A percentile compares a stretch with the other conserved stretches of the same genome.
These are phyloP conservation scores for Saxidomus purpurata DNA, from an alignment of 1,140 invertebrate genomes.

Conservation along the genomic window DNA sequence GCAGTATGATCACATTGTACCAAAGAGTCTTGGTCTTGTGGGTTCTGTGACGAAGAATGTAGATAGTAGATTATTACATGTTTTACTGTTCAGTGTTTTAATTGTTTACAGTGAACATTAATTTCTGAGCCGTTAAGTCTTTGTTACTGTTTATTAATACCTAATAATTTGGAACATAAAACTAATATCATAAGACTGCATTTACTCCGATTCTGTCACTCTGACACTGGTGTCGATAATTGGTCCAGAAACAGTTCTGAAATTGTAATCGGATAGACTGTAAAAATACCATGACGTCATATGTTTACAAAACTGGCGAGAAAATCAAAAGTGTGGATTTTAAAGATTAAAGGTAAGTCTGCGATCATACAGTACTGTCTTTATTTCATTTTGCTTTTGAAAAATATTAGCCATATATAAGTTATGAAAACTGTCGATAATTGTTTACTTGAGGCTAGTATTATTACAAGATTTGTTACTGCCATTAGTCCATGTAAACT, in stretches of 20 bases:
- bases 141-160: not conserved
- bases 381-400: not conserved
- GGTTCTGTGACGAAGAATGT: slow-evolving; percentile 3
- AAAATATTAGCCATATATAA: no score
- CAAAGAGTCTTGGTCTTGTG: not conserved
- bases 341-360: not conserved
- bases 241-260: no score
- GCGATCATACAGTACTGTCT: not conserved
- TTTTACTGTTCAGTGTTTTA: not conserved
- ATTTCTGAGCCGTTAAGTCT: not conserved
- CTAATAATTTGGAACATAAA: no score
- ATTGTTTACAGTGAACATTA: not conserved
- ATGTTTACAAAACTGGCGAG: not conserved
- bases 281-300: not conserved
- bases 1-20: no score
- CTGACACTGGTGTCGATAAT: not conserved
- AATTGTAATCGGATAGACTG: not conserved
- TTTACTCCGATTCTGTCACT: not conserved
- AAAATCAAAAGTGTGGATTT: no score
- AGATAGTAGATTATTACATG: not conserved
- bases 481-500: no score
- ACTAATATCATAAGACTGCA: not conserved
- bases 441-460: not conserved
- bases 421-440: slow-evolving; percentile 1
- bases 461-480: no score